Evolutionary conservation across 2,113 vertebrate species (phyloP).

Genomic region (Lampris incognitus): DNA sequence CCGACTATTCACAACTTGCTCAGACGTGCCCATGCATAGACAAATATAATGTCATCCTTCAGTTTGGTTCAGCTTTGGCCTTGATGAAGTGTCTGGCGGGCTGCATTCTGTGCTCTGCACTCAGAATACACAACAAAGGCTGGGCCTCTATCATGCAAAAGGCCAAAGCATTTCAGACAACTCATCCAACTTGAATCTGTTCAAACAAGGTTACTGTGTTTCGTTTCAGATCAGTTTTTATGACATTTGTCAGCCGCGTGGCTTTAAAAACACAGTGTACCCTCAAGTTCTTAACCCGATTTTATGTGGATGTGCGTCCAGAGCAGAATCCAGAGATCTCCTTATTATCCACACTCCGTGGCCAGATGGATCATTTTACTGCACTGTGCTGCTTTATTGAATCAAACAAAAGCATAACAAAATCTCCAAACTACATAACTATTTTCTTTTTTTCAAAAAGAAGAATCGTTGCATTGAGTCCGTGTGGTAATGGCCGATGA

Average conservation of each 20-base stretch:
- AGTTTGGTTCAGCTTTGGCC: slow-evolving; percentile 2
- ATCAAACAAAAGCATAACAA: slow-evolving; percentile 15
- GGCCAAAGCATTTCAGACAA: neutral
- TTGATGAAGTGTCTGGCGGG: neutral
- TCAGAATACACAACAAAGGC: neutral
- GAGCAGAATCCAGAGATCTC: slow-evolving; percentile 18
- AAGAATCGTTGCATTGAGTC: slow-evolving; percentile 28
- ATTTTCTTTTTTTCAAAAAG: neutral
- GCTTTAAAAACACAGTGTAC: slow-evolving; percentile 41
- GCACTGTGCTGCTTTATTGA: slow-evolving; percentile 15
- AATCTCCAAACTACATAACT: slow-evolving; percentile 19
- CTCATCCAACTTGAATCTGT: slow-evolving; percentile 6
- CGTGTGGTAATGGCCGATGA: neutral
- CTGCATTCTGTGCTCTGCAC: neutral
- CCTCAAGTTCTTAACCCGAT: slow-evolving; percentile 33
- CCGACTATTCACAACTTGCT: slow-evolving; percentile 1
- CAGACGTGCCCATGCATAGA: slow-evolving; percentile 20
- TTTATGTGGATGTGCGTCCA: slow-evolving; percentile 20
- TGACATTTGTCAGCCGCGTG: slow-evolving; percentile 44
- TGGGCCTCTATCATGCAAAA: neutral
- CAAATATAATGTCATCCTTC: slow-evolving; percentile 13
- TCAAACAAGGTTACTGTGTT: slow-evolving; percentile 27
- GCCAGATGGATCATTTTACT: slow-evolving; percentile 34
- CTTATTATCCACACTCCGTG: slow-evolving; percentile 29
- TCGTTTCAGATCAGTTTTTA: slow-evolving; percentile 37